These are phyloP conservation scores for Bradypodion pumilum DNA, from an alignment of 2,797 vertebrate species.

Conservation along the genomic window DNA sequence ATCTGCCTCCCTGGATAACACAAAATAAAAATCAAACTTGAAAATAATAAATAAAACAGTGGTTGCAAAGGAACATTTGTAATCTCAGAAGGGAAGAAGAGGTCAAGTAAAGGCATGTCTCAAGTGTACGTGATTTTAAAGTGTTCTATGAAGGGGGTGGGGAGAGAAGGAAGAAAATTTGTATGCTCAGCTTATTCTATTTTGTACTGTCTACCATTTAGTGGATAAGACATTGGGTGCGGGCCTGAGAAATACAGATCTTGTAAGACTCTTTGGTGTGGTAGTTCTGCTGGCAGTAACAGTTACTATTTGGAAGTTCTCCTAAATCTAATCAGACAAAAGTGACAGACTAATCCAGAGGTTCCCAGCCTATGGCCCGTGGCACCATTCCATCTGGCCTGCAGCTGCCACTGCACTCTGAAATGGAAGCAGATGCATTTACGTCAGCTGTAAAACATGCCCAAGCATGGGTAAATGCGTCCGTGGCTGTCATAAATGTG, in stretches of 20 bases:
- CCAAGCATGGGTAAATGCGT: no score
- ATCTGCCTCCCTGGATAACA: constrained; percentile 49
- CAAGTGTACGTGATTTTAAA: constrained; percentile 27
- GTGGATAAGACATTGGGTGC: background rate
- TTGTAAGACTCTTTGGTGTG: background rate
- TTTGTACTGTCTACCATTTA: background rate
- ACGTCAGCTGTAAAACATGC: no score
- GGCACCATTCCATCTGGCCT: no score
- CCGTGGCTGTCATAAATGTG: no score
- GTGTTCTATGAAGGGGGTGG: background rate
- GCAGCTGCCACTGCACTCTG: no score
- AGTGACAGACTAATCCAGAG: no score
- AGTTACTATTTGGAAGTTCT: background rate
- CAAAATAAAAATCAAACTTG: constrained; percentile 50
- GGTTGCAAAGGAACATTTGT: constrained; percentile 21
- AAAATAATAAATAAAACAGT: constrained; percentile 49
- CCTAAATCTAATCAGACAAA: background rate
- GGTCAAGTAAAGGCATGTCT: constrained; percentile 22
- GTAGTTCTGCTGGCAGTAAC: background rate
- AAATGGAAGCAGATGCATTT: no score
- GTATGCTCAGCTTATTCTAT: constrained; percentile 7
- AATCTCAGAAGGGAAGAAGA: constrained; percentile 41
- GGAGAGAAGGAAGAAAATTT: background rate
- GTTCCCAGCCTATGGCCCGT: no score
- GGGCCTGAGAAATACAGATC: background rate